Conservation (phyloP, 2,113 vertebrate genomes). For the Carassius gibelio region DNA sequence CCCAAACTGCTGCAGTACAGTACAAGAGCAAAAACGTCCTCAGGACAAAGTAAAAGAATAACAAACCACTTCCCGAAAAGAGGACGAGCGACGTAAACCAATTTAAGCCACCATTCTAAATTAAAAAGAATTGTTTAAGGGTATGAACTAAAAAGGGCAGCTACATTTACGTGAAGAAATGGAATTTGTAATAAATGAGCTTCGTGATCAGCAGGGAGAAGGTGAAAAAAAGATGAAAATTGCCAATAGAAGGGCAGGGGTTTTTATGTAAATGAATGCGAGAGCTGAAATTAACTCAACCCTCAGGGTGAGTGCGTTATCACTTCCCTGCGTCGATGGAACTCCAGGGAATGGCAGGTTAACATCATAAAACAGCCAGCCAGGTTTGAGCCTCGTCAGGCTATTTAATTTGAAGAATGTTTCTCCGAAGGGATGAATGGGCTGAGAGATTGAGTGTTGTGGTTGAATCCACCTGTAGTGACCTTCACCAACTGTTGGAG, state of each 20-base stretch:
- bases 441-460: background rate
- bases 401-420: constrained; percentile 58
- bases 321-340: constrained; percentile 59
- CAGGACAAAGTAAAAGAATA: background rate
- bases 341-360: constrained; percentile 61
- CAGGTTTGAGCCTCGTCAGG: constrained; percentile 52
- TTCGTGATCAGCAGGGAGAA: constrained; percentile 56
- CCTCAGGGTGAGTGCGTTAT: constrained; percentile 65
- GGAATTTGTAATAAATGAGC: constrained; percentile 55
- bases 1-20: background rate
- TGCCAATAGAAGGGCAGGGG: constrained; percentile 46
- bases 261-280: constrained; percentile 70
- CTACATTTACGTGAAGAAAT: constrained; percentile 64
- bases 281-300: constrained; percentile 67
- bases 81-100: constrained; percentile 43
- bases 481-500: constrained; percentile 46
- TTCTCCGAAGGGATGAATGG: constrained; percentile 40
- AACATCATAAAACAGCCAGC: constrained; percentile 64
- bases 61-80: constrained; percentile 43
- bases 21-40: background rate
- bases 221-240: constrained; percentile 52
- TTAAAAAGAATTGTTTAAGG: constrained; percentile 69
- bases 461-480: background rate
- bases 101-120: constrained; percentile 62
- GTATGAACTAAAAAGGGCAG: constrained; percentile 66